Evolutionary conservation across 1,140 invertebrate genomes (phyloP), one percentile per base, ranked within the genome.

Genomic region (Atta cephalotes): DNA sequence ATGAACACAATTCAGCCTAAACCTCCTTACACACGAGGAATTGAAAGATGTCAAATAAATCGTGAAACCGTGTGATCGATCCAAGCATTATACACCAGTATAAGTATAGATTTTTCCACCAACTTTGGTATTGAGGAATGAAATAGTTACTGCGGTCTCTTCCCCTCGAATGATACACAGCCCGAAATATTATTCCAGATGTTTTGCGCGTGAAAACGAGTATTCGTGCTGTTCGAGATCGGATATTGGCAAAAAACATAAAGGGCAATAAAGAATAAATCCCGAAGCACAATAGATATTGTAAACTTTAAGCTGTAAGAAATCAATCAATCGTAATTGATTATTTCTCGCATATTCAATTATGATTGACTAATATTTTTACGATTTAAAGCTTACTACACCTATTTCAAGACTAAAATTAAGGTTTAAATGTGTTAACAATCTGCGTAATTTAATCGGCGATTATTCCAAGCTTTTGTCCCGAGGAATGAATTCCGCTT

Each of bases 161-260:
- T 18, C 16, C 3, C 1, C 10, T 31, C 35, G 18, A 49, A 9
- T 18, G 31, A n/a, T 3, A 39, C 45, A 14, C 56, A 10, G 12
- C 3, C 14, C 28, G 25, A 82, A 62, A 82, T 74, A 82, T 82
- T 82, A 74, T 82, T 82, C 65, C 78, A 81, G 31, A 81, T 58
- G 45, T 51, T 31, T 49, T 51, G 68, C 39, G 53, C 35, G 25
- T 16, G 31, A 18, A 79, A 80, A 56, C 25, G 28, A 25, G 2
- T 25, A 51, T 56, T 70, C 31, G 31, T 51, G 18, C 28, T 49
- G 39, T 25, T 81, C 60, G 14, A 45, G 14, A 6, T 31, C 14
- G n/a, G 2, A 71, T 14, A n/a, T 28, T 39, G 9, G 31, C 31
- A 9, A 53, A 25, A 58, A 60, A 16, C 21, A 68, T 58, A 81